Percentiles rank a stretch among this genome's conserved stretches.
Evolutionary conservation across 2,797 vertebrate genomes (phyloP).

Genomic region (Lacerta viridis): DNA sequence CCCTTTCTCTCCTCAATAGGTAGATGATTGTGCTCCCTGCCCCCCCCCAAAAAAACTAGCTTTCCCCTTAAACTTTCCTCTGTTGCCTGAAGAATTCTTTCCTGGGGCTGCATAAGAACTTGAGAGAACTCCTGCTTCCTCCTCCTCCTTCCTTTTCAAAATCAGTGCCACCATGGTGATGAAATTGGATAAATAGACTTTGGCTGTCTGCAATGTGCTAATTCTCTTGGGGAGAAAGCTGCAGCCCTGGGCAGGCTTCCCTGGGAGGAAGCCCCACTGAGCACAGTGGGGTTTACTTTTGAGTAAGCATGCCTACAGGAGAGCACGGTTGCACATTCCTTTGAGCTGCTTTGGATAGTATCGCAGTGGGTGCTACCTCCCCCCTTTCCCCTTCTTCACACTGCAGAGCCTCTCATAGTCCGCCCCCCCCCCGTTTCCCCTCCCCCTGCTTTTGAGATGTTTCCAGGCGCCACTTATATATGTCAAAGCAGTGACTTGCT

Average conservation of each 20-base stretch:
- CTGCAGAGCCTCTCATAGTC: neutral
- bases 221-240: neutral
- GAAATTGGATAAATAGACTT: too few species aligned
- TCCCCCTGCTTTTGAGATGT: too few species aligned
- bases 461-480: neutral
- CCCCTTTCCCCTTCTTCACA: neutral
- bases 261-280: neutral
- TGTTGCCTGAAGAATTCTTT: neutral
- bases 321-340: neutral
- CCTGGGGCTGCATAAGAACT: neutral
- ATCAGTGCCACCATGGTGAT: too few species aligned
- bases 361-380: neutral
- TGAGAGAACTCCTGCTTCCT: neutral
- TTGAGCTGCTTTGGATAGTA: neutral
- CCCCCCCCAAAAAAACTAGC: neutral
- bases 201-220: too few species aligned
- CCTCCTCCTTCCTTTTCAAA: too few species aligned
- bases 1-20: neutral
- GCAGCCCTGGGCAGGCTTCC: neutral
- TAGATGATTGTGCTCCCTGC: too few species aligned
- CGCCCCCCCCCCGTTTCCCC: too few species aligned
- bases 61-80: conserved; percentile 15
- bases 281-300: neutral
- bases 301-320: neutral
- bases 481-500: neutral